Evolutionary conservation across 1,140 invertebrate genomes (phyloP).

Genomic region (Drosophila albomicans): DNA sequence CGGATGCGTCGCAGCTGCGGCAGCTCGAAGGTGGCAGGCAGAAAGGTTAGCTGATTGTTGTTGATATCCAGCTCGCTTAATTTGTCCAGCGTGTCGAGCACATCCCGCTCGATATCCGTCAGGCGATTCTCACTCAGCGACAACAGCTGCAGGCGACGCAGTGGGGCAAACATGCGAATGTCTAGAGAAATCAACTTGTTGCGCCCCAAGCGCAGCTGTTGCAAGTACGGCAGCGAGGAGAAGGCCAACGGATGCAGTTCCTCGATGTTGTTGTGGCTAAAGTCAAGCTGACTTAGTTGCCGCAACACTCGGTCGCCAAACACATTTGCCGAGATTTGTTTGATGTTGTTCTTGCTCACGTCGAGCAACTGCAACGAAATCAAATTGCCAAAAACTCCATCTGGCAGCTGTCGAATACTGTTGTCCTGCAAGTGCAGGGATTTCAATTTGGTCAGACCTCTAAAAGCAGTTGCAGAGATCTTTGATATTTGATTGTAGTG

Average conservation of each 20-base stretch:
- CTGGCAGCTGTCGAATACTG: constrained; percentile 52
- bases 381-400: constrained; percentile 62
- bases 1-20: constrained; percentile 54
- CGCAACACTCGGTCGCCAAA: constrained; percentile 61
- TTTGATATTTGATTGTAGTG: constrained; percentile 60
- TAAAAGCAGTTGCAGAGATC: constrained; percentile 54
- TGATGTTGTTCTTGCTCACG: constrained; percentile 64
- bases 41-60: constrained; percentile 72
- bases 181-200: constrained; percentile 67
- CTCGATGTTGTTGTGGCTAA: constrained; percentile 66
- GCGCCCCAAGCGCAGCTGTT: constrained; percentile 57
- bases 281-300: constrained; percentile 43
- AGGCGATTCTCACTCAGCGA: constrained; percentile 67
- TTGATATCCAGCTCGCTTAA: constrained; percentile 66
- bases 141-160: constrained; percentile 62
- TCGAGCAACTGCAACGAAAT: constrained; percentile 57
- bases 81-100: constrained; percentile 49
- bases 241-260: constrained; percentile 66
- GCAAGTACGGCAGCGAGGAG: constrained; percentile 57
- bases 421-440: constrained; percentile 66
- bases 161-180: constrained; percentile 66
- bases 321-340: constrained; percentile 26
- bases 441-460: constrained; percentile 43
- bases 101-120: constrained; percentile 52
- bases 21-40: constrained; percentile 47